Conservation (phyloP, 2,113 vertebrate species). For the Entelurus aequoreus region DNA sequence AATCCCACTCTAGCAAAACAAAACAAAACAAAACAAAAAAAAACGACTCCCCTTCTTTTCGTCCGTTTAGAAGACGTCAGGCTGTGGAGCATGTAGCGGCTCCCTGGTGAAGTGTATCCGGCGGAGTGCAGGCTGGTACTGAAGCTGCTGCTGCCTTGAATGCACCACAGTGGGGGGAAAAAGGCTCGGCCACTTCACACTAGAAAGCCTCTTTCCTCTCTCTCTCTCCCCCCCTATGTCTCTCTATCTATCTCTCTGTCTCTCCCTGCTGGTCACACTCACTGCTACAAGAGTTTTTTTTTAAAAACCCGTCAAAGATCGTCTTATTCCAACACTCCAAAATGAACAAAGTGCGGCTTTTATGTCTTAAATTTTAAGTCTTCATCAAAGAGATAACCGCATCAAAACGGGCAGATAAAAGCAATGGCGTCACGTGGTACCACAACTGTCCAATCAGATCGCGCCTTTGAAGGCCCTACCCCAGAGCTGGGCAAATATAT, state of each 20-base stretch:
- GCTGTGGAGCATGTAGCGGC: conserved; percentile 57
- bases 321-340: not conserved
- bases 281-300: not conserved
- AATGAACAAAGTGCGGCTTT: not conserved
- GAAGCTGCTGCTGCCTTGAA: conserved; percentile 62
- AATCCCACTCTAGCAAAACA: conserved; percentile 21
- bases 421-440: too few relatives aligned
- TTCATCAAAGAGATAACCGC: not conserved
- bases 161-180: conserved; percentile 34
- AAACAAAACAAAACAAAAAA: conserved; percentile 3
- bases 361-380: not conserved
- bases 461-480: not conserved
- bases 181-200: conserved; percentile 41
- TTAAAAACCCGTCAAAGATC: not conserved
- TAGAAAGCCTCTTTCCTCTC: conserved; percentile 33
- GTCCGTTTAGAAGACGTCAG: conserved; percentile 50
- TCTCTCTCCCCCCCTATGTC: conserved; percentile 66
- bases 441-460: not conserved
- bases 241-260: conserved; percentile 57
- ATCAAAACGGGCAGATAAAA: not conserved
- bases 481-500: too few relatives aligned
- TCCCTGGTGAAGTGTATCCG: conserved; percentile 47
- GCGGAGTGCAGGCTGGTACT: conserved; percentile 63
- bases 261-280: conserved; percentile 65
- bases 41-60: conserved; percentile 53